A percentile compares a stretch with the other conserved stretches of the same genome.
Evolutionary conservation across 2,888 invertebrate species (phyloP).

Genomic region (Protonemura montana): DNA sequence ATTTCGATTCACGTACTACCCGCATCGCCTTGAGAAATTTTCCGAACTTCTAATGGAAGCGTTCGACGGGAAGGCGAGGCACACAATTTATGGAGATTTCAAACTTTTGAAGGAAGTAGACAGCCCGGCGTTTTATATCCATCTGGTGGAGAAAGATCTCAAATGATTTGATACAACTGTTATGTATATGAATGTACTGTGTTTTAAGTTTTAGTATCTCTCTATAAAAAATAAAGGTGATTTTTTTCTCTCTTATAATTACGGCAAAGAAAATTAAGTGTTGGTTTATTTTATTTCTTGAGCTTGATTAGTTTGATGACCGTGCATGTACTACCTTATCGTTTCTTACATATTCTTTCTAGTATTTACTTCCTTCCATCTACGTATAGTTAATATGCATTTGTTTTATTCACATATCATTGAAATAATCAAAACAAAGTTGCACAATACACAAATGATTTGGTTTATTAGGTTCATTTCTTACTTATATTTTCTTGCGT

Average conservation of each 20-base stretch:
- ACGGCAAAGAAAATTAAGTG: neutral
- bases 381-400: too few relatives aligned
- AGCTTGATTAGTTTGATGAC: too few relatives aligned
- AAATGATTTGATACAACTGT: neutral
- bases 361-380: too few relatives aligned
- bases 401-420: too few relatives aligned
- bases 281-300: too few relatives aligned
- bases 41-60: constrained; percentile 73
- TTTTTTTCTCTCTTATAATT: neutral
- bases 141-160: constrained; percentile 74
- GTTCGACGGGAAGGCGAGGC: constrained; percentile 71
- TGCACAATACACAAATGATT: too few relatives aligned
- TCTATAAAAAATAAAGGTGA: neutral
- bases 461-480: too few relatives aligned
- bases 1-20: constrained; percentile 88
- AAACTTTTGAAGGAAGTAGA: constrained; percentile 69
- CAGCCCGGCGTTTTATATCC: constrained; percentile 84
- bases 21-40: constrained; percentile 78
- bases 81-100: constrained; percentile 84
- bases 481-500: too few relatives aligned
- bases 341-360: too few relatives aligned
- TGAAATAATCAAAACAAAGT: too few relatives aligned
- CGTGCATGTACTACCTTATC: too few relatives aligned
- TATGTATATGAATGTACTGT: too few relatives aligned
- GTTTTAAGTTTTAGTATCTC: neutral